Evolutionary conservation across 2,888 invertebrate genomes (phyloP), one percentile per base, ranked within the genome.

Genomic region (Lordiphosa andalusiaca): DNA sequence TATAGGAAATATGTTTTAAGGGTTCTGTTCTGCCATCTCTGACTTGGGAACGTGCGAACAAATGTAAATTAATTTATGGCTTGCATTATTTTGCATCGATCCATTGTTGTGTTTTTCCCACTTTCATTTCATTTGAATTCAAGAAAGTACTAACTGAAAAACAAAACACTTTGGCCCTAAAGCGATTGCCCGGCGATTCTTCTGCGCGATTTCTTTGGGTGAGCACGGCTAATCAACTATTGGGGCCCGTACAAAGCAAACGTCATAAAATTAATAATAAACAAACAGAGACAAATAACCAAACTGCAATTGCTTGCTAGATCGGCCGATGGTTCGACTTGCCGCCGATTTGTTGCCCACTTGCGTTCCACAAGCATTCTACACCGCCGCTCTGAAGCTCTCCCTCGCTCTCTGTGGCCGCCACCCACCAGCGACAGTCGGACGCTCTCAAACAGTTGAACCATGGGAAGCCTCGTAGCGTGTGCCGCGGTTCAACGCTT

Each of bases 201-300:
- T 13, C 12, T 19, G 13, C 30, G 10, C 53, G 61, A 30, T 40
- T 30, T 23, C 10, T 51, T 56, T 59, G 35, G 35, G 59, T 73
- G 66, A 69, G 62, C 65, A 61, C 37, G 53, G 58, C 50, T 59
- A 60, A 73, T 62, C 33, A 50, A 47, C 56, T 59, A 56, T 30
- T 50, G 41, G 41, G 36, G 51, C 38, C 30, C 21, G 60, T 53
- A 53, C 57, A 49, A 54, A 58, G 65, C 55, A 61, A 72, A 62
- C 58, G 48, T 37, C 51, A 47, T 75, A 72, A 75, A 74, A 60
- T 67, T 49, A 64, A 64, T 66, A 71, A 66, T 59, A 50, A 69
- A 69, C 62, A 69, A 78, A 67, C 61, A 65, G 33, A 46, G 66
- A 54, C 21, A 51, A 58, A 67, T 58, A 40, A 44, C 40, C 40